A percentile compares a stretch with the other conserved stretches of the same genome.
phyloP scores from a whole-genome alignment of 2,797 vertebrate genomes.

The Rachycentron canadum region DNA sequence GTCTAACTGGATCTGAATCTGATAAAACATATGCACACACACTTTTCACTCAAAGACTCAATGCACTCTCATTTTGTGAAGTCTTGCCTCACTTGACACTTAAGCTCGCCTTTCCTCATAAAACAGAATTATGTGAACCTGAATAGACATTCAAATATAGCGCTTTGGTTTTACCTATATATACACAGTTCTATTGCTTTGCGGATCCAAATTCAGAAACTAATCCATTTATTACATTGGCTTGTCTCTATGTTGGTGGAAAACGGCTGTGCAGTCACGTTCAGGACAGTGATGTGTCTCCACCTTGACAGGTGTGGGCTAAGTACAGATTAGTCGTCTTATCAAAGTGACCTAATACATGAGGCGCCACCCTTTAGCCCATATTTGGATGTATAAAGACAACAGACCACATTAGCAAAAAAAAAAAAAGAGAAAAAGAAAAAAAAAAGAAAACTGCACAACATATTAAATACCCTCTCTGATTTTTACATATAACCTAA shows the following conservation, averaged over 20 bases:
- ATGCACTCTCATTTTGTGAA: background rate
- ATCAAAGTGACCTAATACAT: constrained; percentile 70
- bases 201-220: background rate
- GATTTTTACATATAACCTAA: constrained; percentile 8
- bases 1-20: constrained; percentile 21
- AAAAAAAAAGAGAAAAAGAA: too few species aligned
- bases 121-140: constrained; percentile 1
- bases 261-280: constrained; percentile 58
- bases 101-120: background rate
- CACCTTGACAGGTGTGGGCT: constrained; percentile 79
- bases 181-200: background rate
- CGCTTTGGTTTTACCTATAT: background rate
- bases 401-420: background rate
- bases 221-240: background rate
- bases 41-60: background rate
- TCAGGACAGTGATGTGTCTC: constrained; percentile 59
- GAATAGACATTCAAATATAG: background rate
- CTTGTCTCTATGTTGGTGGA: constrained; percentile 1
- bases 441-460: too few species aligned
- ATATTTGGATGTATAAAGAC: constrained; percentile 29
- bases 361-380: constrained; percentile 57
- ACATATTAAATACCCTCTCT: background rate
- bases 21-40: background rate
- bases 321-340: constrained; percentile 84
- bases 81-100: background rate